Percentiles rank a stretch among this genome's conserved stretches.
phyloP scores from a whole-genome alignment of 2,888 invertebrate species.

The Sarcophaga carnaria region DNA sequence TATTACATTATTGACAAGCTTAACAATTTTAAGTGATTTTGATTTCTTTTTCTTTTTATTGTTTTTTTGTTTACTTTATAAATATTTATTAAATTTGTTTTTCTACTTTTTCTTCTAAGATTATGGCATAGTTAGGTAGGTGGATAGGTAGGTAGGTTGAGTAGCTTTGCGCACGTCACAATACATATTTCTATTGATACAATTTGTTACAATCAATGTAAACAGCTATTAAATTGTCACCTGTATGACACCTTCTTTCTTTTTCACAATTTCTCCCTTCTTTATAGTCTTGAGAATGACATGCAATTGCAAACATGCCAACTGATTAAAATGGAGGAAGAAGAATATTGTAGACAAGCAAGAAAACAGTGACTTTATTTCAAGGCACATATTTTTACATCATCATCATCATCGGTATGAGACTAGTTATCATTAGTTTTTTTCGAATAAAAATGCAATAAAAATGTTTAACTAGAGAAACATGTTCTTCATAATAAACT shows the following conservation, averaged over 20 bases:
- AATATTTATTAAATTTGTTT: constrained; percentile 35
- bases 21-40: not conserved
- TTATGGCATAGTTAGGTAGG: no score
- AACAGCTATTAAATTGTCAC: constrained; percentile 45
- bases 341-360: no score
- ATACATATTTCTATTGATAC: not conserved
- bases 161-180: constrained; percentile 51
- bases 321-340: no score
- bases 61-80: not conserved
- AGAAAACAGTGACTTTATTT: not conserved
- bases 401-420: not conserved
- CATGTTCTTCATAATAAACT: constrained; percentile 26
- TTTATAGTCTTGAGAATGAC: not conserved
- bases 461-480: constrained; percentile 39
- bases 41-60: no score
- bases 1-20: constrained; percentile 28
- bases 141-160: no score
- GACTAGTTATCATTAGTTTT: not conserved
- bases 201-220: constrained; percentile 30
- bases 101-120: not conserved
- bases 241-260: constrained; percentile 29
- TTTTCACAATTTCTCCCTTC: constrained; percentile 14
- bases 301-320: not conserved
- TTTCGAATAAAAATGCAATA: constrained; percentile 26
- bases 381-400: constrained; percentile 7